Percentiles rank a stretch among this genome's conserved stretches.
phyloP scores from a whole-genome alignment of 2,113 vertebrate species.

The Conger conger region DNA sequence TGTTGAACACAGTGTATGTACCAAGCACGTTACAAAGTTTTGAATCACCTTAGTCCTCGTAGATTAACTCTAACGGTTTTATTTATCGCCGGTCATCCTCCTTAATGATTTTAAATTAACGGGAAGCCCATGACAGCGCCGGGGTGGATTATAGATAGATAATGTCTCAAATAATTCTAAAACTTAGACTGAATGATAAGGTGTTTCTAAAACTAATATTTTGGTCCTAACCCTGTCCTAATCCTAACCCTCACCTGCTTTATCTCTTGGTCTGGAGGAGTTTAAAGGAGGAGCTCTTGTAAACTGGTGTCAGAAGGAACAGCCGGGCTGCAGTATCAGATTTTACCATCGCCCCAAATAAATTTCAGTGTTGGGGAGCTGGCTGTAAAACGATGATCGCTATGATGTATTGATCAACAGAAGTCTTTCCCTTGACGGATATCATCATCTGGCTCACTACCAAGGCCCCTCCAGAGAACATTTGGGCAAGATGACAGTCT shows the following conservation, averaged over 20 bases:
- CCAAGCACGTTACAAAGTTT: background rate
- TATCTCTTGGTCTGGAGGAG: too few species aligned
- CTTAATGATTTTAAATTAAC: background rate
- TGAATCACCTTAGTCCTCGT: background rate
- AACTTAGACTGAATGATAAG: background rate
- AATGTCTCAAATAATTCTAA: background rate
- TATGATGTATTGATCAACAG: background rate
- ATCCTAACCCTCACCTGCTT: too few species aligned
- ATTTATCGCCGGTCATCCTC: background rate
- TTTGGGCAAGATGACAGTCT: background rate
- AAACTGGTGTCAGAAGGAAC: background rate
- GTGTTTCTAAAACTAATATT: too few species aligned
- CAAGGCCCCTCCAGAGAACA: background rate
- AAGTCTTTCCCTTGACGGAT: background rate
- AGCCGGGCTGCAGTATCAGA: background rate
- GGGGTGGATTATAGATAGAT: background rate
- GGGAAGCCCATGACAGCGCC: background rate
- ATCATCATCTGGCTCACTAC: background rate
- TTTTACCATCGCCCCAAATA: background rate
- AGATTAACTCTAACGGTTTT: background rate
- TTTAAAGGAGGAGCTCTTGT: background rate
- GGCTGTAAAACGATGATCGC: background rate
- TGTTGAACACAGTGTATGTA: conserved; percentile 19
- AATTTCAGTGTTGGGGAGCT: background rate
- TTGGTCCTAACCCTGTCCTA: too few species aligned